phyloP scores from a whole-genome alignment of 1,140 invertebrate species.

The Diploscapter pachys region DNA sequence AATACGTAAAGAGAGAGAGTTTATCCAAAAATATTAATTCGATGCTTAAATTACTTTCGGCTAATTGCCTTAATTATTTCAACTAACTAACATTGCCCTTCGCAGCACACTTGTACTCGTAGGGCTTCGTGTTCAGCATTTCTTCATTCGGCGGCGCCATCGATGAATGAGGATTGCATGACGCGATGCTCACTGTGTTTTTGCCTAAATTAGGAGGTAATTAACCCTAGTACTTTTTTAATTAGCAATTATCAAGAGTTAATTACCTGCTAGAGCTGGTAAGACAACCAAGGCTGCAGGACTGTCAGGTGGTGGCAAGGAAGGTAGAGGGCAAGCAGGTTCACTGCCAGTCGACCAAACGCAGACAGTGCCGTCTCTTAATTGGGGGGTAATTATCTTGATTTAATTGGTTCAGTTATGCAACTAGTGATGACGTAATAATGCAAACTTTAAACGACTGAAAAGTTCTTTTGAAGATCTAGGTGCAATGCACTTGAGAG shows the following conservation, averaged over 20 bases:
- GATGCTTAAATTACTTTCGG: no score
- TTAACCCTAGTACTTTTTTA: neutral
- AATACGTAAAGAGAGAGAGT: no score
- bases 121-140: constrained; percentile 1
- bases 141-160: constrained; percentile 11
- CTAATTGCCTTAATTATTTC: no score
- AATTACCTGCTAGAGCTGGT: constrained; percentile 25
- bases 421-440: no score
- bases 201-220: constrained; percentile 2
- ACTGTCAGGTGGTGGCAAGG: constrained; percentile 27
- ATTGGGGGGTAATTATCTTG: neutral
- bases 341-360: constrained; percentile 25
- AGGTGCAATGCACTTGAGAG: no score
- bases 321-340: constrained; percentile 31
- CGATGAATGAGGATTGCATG: constrained; percentile 21
- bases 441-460: no score
- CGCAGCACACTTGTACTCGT: constrained; percentile 23
- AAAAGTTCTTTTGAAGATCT: no score
- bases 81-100: neutral
- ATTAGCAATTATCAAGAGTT: no score
- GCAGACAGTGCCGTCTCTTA: constrained; percentile 33
- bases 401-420: no score
- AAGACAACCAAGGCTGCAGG: constrained; percentile 28
- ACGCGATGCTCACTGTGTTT: constrained; percentile 21
- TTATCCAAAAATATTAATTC: no score